Conservation (phyloP, 1,140 invertebrate genomes). For the Cotesia glomerata region DNA sequence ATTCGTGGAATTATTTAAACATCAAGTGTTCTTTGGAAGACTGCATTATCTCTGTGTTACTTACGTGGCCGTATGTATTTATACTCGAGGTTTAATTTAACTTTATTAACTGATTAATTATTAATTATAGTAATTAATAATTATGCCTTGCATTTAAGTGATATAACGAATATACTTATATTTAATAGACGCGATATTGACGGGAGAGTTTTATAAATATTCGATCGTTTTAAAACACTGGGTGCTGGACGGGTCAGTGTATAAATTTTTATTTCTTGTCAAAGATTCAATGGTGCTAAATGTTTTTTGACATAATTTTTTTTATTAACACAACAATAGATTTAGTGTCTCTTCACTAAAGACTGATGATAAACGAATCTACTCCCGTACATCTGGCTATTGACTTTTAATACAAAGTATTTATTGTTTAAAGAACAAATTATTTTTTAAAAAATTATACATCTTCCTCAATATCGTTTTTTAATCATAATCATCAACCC, state of each 20-base stretch:
- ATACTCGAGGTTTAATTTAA: slow-evolving; percentile 6
- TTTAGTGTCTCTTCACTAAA: too few relatives aligned
- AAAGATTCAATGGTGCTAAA: neutral
- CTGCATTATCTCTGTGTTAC: slow-evolving; percentile 7
- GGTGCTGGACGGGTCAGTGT: slow-evolving; percentile 10
- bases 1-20: neutral
- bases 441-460: neutral
- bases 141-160: slow-evolving; percentile 8
- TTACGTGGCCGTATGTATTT: slow-evolving; percentile 28
- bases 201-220: neutral
- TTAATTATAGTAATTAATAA: neutral
- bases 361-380: too few relatives aligned
- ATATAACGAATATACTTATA: neutral
- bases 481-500: neutral
- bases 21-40: slow-evolving; percentile 12
- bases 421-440: neutral
- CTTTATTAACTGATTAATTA: neutral
- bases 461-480: slow-evolving; percentile 2
- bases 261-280: neutral
- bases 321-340: too few relatives aligned
- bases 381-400: too few relatives aligned
- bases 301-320: neutral
- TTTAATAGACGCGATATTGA: neutral
- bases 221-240: neutral
- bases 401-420: too few relatives aligned